A percentile compares a stretch with the other conserved stretches of the same genome.
Conservation (phyloP, 2,113 vertebrate species). For the Speoplatyrhinus poulsoni region DNA sequence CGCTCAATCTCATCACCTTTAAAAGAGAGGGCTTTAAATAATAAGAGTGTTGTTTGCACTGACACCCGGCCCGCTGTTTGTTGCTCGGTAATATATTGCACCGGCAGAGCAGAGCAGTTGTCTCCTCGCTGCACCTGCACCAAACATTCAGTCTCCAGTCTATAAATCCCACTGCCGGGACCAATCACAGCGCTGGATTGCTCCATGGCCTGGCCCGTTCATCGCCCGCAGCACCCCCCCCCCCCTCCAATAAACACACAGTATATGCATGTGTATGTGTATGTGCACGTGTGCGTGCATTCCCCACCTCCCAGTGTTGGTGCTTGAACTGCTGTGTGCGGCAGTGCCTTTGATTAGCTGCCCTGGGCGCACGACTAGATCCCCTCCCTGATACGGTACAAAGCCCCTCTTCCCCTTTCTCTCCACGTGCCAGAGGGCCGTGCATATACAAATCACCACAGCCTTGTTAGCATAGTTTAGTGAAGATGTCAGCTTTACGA, state of each 20-base stretch:
- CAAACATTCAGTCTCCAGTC: conserved; percentile 54
- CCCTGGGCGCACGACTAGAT: conserved; percentile 37
- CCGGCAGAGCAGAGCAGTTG: conserved; percentile 60
- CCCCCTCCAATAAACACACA: neutral
- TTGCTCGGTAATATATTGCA: conserved; percentile 61
- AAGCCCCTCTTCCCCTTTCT: neutral
- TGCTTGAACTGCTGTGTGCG: neutral
- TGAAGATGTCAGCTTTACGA: conserved; percentile 81
- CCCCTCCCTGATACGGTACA: conserved; percentile 25
- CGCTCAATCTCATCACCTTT: conserved; percentile 53
- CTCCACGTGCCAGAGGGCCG: conserved; percentile 55
- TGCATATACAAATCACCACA: conserved; percentile 77
- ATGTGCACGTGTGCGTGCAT: neutral
- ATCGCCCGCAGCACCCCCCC: neutral
- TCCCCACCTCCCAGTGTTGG: neutral
- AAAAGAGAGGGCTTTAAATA: conserved; percentile 65
- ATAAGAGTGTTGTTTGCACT: conserved; percentile 58
- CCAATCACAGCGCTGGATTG: conserved; percentile 45
- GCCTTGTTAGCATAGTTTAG: conserved; percentile 82
- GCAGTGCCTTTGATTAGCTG: conserved; percentile 61
- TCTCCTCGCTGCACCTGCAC: conserved; percentile 66
- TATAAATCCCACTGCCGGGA: conserved; percentile 61
- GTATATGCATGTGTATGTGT: conserved; percentile 4
- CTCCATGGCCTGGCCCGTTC: conserved; percentile 32
- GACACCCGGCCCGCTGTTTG: conserved; percentile 60